Evolutionary conservation across 2,797 vertebrate species (phyloP).

Genomic region (Tadarida brasiliensis): DNA sequence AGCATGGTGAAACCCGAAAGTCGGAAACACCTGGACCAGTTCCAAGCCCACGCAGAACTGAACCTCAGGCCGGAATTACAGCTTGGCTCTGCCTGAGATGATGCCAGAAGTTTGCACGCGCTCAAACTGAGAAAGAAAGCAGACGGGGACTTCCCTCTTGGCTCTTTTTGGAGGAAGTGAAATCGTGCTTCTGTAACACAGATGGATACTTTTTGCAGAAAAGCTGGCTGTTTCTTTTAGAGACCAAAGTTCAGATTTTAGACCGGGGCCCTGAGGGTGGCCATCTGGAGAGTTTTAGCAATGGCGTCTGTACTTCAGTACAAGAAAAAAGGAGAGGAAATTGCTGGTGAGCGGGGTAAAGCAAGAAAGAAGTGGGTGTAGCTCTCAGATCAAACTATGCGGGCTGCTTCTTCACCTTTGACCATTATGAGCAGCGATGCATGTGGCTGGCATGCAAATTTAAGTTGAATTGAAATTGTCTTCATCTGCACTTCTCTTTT

Average conservation of each 20-base stretch:
- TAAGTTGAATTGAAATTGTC: not conserved
- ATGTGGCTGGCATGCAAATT: not conserved
- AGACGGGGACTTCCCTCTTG: conserved; percentile 65
- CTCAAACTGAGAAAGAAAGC: conserved; percentile 63
- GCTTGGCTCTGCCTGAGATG: not conserved
- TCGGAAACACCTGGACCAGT: not conserved
- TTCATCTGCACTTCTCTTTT: not conserved
- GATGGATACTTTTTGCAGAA: not conserved
- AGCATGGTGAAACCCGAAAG: not conserved
- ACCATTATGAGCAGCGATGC: accelerated
- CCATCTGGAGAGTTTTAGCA: not conserved
- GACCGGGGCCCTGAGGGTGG: not conserved
- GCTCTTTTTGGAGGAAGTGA: conserved; percentile 71
- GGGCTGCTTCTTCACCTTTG: not conserved
- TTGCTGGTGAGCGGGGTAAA: not conserved
- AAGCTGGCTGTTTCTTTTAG: not conserved
- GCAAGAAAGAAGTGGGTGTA: not conserved
- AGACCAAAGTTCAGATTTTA: not conserved
- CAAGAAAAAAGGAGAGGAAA: not conserved
- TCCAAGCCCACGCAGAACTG: conserved; percentile 2
- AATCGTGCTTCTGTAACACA: not conserved
- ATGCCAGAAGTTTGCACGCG: not conserved
- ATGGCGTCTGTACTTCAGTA: not conserved
- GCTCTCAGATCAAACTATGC: accelerated
- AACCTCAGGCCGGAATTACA: not conserved